Percentiles rank a stretch among this genome's conserved stretches.
Evolutionary conservation across 2,113 vertebrate species (phyloP).

Genomic region (Rafetus swinhoei): DNA sequence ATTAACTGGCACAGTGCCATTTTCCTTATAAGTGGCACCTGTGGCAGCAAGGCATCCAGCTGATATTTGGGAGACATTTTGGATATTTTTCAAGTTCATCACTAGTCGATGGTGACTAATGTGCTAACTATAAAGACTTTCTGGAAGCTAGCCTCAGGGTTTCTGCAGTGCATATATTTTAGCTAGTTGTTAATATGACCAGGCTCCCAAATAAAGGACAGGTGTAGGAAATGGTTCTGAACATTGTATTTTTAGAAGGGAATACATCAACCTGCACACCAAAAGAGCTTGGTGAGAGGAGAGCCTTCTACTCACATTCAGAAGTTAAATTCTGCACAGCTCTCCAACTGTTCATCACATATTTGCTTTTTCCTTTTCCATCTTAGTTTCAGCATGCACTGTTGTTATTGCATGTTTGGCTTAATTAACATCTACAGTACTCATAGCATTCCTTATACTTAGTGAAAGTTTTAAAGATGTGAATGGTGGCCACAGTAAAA

Average conservation of each 20-base stretch:
- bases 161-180: slow-evolving; percentile 37
- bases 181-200: slow-evolving; percentile 37
- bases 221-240: slow-evolving; percentile 10
- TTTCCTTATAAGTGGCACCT: slow-evolving; percentile 34
- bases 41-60: slow-evolving; percentile 24
- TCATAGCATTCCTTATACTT: background rate
- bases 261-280: background rate
- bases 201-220: slow-evolving; percentile 24
- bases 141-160: background rate
- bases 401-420: background rate
- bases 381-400: background rate
- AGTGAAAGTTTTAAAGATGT: background rate
- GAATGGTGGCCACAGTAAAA: background rate
- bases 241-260: background rate
- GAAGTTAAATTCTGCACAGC: background rate
- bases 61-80: slow-evolving; percentile 34
- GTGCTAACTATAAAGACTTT: slow-evolving; percentile 37
- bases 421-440: background rate
- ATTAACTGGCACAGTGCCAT: slow-evolving; percentile 32
- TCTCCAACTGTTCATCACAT: background rate
- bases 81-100: slow-evolving; percentile 41
- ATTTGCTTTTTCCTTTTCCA: background rate
- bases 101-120: slow-evolving; percentile 40
- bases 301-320: background rate
- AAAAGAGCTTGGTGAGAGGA: background rate